Conservation (phyloP, 2,888 invertebrate species). For the Habrosyne pyritoides region DNA sequence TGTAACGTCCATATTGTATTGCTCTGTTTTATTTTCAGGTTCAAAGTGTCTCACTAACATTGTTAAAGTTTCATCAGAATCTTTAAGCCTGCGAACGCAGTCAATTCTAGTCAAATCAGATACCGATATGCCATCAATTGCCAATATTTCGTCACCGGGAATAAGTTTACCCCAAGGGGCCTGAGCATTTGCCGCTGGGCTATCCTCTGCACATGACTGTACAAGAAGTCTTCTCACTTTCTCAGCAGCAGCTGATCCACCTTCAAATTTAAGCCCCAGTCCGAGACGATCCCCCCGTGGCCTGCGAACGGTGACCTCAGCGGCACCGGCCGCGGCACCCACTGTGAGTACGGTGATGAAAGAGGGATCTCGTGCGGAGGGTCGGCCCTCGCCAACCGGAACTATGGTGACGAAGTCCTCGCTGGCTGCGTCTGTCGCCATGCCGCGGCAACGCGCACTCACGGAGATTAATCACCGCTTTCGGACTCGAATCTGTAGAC, state of each 20-base stretch:
- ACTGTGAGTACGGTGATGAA: constrained; percentile 86
- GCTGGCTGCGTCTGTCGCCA: constrained; percentile 73
- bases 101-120: constrained; percentile 92
- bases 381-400: constrained; percentile 80
- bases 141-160: constrained; percentile 95
- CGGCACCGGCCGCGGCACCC: constrained; percentile 80
- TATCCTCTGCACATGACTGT: constrained; percentile 93
- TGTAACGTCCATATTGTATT: constrained; percentile 60
- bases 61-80: constrained; percentile 92
- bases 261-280: constrained; percentile 96
- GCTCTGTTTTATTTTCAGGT: constrained; percentile 56
- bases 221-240: constrained; percentile 92
- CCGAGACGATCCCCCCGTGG: constrained; percentile 95
- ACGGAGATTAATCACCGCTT: constrained; percentile 54
- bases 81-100: constrained; percentile 92
- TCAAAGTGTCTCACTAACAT: constrained; percentile 87
- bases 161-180: constrained; percentile 93
- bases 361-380: constrained; percentile 56
- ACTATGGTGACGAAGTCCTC: constrained; percentile 85
- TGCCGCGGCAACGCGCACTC: constrained; percentile 68
- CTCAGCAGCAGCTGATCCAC: constrained; percentile 92
- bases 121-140: constrained; percentile 92
- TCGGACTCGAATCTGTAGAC: constrained; percentile 67
- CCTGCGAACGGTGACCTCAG: constrained; percentile 91
- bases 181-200: constrained; percentile 92